Evolutionary conservation across 2,113 vertebrate species (phyloP).

Genomic region (Heterotilapia buettikoferi): DNA sequence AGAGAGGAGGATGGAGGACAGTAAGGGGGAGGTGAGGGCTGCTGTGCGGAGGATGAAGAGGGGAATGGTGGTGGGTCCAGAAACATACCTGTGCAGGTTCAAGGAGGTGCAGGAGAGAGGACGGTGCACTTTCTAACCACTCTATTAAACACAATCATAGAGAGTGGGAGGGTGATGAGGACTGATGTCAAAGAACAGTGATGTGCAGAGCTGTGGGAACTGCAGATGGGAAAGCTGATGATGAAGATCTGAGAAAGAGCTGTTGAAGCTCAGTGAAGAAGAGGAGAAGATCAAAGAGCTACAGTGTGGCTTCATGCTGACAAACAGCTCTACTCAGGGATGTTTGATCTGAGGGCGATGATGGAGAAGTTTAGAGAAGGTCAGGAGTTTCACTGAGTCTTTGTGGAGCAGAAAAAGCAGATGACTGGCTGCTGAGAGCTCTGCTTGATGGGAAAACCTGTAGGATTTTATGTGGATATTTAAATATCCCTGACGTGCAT

Average conservation of each 20-base stretch:
- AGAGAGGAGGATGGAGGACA: neutral
- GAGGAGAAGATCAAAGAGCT: neutral
- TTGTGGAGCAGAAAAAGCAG: neutral
- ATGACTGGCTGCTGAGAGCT: neutral
- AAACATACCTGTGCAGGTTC: fast-evolving
- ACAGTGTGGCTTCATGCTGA: neutral
- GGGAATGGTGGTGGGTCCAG: neutral
- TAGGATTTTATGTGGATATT: fast-evolving
- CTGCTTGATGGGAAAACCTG: neutral
- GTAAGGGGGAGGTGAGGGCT: neutral
- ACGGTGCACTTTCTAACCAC: neutral
- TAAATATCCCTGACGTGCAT: fast-evolving
- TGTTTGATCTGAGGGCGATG: fast-evolving
- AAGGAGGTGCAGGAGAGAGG: neutral
- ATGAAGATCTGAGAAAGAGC: neutral
- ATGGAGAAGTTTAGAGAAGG: neutral
- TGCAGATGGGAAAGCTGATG: fast-evolving
- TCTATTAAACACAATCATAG: fast-evolving
- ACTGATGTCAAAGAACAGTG: fast-evolving
- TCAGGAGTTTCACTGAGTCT: neutral
- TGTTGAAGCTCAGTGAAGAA: neutral
- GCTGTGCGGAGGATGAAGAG: neutral
- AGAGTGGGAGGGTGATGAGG: neutral
- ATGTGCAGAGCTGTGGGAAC: neutral
- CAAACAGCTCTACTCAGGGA: neutral